Evolutionary conservation across 2,888 invertebrate species (phyloP).

Genomic region (Melieria crassipennis): DNA sequence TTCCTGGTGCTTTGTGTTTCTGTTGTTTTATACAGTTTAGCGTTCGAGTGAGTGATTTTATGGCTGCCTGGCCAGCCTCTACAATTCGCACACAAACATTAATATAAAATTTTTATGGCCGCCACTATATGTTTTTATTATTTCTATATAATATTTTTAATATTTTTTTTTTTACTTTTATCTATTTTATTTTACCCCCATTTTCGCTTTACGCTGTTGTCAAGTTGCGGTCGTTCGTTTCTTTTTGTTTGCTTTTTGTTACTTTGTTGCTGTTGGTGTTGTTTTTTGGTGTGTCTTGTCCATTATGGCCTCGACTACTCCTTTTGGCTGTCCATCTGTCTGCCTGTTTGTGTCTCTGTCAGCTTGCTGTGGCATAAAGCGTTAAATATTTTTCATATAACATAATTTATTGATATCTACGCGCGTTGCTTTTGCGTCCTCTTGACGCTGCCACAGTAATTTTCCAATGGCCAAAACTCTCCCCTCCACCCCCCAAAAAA

Average conservation of each 20-base stretch:
- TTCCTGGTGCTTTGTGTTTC: background rate
- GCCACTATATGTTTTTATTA: too few relatives aligned
- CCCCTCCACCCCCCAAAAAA: background rate
- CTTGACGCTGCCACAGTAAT: background rate
- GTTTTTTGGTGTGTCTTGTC: background rate
- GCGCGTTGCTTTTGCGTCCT: background rate
- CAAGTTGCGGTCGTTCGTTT: too few relatives aligned
- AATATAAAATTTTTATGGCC: too few relatives aligned
- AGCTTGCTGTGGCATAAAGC: conserved; percentile 36
- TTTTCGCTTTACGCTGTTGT: too few relatives aligned
- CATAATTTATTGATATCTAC: conserved; percentile 43
- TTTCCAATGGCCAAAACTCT: background rate
- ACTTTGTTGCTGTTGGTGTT: background rate
- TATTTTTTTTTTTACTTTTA: too few relatives aligned
- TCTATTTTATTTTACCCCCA: too few relatives aligned
- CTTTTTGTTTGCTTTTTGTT: too few relatives aligned
- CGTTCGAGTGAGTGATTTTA: background rate
- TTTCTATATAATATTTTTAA: too few relatives aligned
- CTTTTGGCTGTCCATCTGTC: background rate
- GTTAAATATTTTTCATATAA: conserved; percentile 45
- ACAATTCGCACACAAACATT: too few relatives aligned
- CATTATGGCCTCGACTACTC: background rate
- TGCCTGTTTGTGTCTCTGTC: background rate
- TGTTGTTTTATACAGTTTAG: background rate
- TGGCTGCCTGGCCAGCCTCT: background rate